A percentile compares a stretch with the other conserved stretches of the same genome.
Evolutionary conservation across 2,888 invertebrate genomes (phyloP).

Genomic region (Antheraea assamensis): DNA sequence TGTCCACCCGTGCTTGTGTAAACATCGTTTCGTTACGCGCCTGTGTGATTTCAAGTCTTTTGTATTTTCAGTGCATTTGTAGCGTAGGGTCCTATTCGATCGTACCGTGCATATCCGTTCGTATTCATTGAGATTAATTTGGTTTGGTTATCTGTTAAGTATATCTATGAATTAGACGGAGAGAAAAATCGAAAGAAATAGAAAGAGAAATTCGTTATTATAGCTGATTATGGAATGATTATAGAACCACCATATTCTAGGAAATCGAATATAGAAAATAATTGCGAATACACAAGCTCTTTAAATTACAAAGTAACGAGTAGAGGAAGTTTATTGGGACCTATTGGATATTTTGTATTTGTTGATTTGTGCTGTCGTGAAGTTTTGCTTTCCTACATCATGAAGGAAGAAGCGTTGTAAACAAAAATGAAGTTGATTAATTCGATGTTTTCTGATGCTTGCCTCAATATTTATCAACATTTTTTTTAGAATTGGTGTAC

Average conservation of each 20-base stretch:
- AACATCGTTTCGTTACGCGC: conserved; percentile 64
- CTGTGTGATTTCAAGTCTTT: conserved; percentile 62
- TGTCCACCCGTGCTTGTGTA: conserved; percentile 61
- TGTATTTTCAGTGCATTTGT: conserved; percentile 53
- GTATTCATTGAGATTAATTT: conserved; percentile 27
- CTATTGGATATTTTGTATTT: too few relatives aligned
- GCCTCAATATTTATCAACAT: too few relatives aligned
- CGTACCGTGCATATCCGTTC: conserved; percentile 62
- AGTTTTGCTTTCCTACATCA: too few relatives aligned
- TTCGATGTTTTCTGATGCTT: too few relatives aligned
- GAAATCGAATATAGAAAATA: neutral
- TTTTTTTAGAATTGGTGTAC: too few relatives aligned
- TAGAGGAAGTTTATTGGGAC: neutral
- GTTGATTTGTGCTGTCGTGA: too few relatives aligned
- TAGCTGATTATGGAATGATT: too few relatives aligned
- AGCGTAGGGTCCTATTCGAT: conserved; percentile 52
- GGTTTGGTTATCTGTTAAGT: neutral
- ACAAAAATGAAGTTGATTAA: too few relatives aligned
- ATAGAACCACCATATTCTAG: neutral
- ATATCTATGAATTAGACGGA: neutral
- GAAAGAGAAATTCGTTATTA: too few relatives aligned
- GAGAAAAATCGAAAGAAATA: too few relatives aligned
- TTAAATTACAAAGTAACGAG: neutral
- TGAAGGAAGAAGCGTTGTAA: too few relatives aligned
- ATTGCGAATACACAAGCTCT: neutral